phyloP scores from a whole-genome alignment of 2,113 vertebrate species.

The Dasyurus viverrinus region DNA sequence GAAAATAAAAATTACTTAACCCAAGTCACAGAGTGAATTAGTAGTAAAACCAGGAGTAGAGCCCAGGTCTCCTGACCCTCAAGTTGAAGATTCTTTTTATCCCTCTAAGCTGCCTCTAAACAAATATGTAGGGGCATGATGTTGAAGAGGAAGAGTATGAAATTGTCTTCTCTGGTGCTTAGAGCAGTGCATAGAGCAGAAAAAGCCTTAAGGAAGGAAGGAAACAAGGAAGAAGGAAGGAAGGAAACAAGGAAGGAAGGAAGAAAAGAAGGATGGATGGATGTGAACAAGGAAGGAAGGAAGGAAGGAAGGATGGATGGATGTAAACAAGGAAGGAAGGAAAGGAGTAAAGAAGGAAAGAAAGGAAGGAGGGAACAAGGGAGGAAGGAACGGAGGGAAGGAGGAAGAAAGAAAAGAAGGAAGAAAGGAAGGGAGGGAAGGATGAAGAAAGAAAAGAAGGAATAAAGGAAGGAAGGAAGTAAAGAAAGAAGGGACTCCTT shows the following conservation, averaged over 20 bases:
- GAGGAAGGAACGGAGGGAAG: rapidly evolving
- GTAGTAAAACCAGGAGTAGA: not conserved
- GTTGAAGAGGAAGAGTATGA: not conserved
- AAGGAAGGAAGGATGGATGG: no score
- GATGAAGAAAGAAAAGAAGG: no score
- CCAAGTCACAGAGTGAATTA: not conserved
- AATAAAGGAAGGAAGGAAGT: not conserved
- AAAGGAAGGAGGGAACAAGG: no score
- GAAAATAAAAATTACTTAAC: not conserved
- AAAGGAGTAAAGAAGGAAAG: not conserved
- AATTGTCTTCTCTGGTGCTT: not conserved
- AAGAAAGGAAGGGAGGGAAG: no score
- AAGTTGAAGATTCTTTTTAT: not conserved
- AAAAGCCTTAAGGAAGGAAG: rapidly evolving
- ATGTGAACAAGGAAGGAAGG: no score
- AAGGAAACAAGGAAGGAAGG: not conserved
- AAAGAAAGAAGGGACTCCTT: not conserved
- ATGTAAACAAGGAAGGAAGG: no score
- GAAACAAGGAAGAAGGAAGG: not conserved
- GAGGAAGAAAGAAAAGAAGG: no score
- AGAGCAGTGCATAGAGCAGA: not conserved
- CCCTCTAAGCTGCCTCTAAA: not conserved
- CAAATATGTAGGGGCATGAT: not conserved
- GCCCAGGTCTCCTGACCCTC: not conserved
- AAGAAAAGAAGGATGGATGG: rapidly evolving